Evolutionary conservation across 2,888 invertebrate genomes (phyloP), one percentile per base, ranked within the genome.

Genomic region (Tillus elongatus): DNA sequence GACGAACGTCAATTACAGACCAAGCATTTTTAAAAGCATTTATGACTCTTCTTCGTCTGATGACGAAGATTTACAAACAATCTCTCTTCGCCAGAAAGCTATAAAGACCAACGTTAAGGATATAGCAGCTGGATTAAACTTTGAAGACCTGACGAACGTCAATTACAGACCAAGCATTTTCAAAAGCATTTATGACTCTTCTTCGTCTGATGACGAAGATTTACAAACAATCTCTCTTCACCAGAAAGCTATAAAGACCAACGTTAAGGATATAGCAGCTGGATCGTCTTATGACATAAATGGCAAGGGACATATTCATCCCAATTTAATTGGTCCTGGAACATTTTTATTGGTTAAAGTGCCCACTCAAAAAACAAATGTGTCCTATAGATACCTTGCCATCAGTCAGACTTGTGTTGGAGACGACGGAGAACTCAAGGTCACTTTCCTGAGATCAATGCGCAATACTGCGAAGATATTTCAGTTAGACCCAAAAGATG

Each of bases 51-150:
- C n/a, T n/a, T n/a, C n/a, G n/a, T n/a, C n/a, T n/a, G n/a, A n/a
- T n/a, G n/a, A n/a, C n/a, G n/a, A n/a, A n/a, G n/a, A 42, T 38
- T 41, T 39, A 39, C 37, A 30, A 31, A 6, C 41, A 30, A 30
- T 41, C 14, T 41, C 37, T 30, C 11, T 19, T 31, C 38, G 35
- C 30, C 37, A 41, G 15, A 11, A 35, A 12, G 26, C 13, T 34
- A 11, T 19, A 8, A 19, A 19, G 6, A 19, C 24, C 24, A 19
- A 19, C 24, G 6, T 19, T 19, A 9, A n/a, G n/a, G n/a, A n/a
- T n/a, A n/a, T n/a, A n/a, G n/a, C n/a, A n/a, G n/a, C n/a, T n/a
- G n/a, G n/a, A n/a, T n/a, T n/a, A n/a, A n/a, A n/a, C n/a, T n/a
- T n/a, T n/a, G n/a, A n/a, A n/a, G n/a, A n/a, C n/a, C n/a, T n/a